These are phyloP conservation scores for Tretioscincus oriximinensis DNA, from an alignment of 2,113 vertebrate genomes.

Conservation along the genomic window DNA sequence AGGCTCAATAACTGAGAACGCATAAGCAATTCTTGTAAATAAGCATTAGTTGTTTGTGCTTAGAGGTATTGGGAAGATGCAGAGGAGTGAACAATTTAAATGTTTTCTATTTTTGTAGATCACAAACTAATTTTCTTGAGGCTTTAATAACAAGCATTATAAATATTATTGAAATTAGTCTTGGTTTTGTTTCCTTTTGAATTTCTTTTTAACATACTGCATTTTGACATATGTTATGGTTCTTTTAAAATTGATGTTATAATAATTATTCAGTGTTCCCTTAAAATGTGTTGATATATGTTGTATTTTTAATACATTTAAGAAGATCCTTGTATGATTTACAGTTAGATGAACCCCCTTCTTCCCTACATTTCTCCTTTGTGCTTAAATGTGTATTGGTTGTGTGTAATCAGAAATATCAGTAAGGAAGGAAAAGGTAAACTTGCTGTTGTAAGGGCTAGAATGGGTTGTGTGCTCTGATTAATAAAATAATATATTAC, in stretches of 20 bases:
- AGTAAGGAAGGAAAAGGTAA: no score
- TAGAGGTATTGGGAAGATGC: slow-evolving; percentile 14
- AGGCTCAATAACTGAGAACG: slow-evolving; percentile 43
- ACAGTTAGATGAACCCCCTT: no score
- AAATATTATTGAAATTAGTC: slow-evolving; percentile 57
- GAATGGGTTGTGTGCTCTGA: no score
- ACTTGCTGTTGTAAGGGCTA: no score
- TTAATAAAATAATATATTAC: no score
- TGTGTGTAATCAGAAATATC: no score
- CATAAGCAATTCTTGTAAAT: slow-evolving; percentile 60
- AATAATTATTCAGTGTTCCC: no score
- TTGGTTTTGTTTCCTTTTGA: slow-evolving; percentile 40
- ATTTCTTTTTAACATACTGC: slow-evolving; percentile 38
- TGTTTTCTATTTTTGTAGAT: slow-evolving; percentile 49
- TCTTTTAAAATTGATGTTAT: neutral
- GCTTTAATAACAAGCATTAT: slow-evolving; percentile 47
- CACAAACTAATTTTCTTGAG: slow-evolving; percentile 44
- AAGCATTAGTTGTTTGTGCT: slow-evolving; percentile 36
- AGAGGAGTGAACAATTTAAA: slow-evolving; percentile 21
- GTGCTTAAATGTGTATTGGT: no score
- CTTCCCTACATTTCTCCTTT: no score
- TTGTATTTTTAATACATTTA: no score
- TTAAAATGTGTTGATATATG: no score
- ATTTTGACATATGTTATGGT: slow-evolving; percentile 21
- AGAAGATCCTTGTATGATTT: no score